Conservation (phyloP, 2,113 vertebrate genomes). For the Cairina moschata region DNA sequence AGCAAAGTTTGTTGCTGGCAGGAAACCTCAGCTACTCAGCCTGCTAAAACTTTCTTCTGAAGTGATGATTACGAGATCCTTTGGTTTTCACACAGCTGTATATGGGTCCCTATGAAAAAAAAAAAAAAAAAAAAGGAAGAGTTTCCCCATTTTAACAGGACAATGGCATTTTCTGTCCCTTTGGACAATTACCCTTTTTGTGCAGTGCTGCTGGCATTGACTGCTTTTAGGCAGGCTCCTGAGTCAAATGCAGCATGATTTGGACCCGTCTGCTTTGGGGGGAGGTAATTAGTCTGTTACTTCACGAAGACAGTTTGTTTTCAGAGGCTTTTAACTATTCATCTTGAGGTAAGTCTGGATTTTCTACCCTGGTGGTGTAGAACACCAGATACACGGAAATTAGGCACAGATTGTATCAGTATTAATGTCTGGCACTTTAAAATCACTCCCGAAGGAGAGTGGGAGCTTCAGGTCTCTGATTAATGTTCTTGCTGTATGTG, state of each 20-base stretch:
- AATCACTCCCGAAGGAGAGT: background rate
- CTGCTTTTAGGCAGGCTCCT: background rate
- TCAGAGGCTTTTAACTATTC: background rate
- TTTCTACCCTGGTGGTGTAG: fast-evolving
- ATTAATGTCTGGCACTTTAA: fast-evolving
- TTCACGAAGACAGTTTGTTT: background rate
- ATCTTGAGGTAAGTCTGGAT: background rate
- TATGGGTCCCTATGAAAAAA: background rate
- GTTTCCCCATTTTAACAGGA: background rate
- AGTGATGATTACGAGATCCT: background rate
- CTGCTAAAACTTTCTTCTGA: background rate
- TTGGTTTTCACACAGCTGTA: background rate
- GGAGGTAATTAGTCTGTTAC: background rate
- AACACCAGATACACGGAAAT: background rate
- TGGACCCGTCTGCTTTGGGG: background rate
- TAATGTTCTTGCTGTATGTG: background rate
- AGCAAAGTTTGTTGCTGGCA: background rate
- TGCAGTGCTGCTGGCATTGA: background rate
- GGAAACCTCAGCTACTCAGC: background rate
- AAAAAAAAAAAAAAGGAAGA: background rate
- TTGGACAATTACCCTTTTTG: background rate
- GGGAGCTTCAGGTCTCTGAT: background rate
- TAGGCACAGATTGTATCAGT: background rate
- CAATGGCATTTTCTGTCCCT: background rate
- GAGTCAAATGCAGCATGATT: background rate